Evolutionary conservation across 2,797 vertebrate genomes (phyloP).

Genomic region (Emydoidea blandingii): DNA sequence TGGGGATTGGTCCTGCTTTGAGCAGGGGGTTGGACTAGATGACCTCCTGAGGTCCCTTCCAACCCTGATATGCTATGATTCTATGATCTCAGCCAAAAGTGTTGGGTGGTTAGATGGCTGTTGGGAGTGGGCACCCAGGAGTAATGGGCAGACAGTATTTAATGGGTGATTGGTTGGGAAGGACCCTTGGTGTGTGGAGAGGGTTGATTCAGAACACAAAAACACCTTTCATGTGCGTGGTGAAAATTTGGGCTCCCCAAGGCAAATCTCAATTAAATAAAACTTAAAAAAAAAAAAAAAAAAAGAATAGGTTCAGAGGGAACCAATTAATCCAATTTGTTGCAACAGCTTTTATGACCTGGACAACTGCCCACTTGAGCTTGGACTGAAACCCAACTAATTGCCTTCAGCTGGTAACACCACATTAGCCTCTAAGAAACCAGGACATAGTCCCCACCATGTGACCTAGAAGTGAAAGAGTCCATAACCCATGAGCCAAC

Average conservation of each 20-base stretch:
- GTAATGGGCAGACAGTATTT: conserved; percentile 55
- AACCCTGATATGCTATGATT: too few species aligned
- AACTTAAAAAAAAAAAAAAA: too few species aligned
- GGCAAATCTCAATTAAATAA: conserved; percentile 23
- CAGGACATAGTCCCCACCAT: rapidly evolving
- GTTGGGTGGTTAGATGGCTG: not conserved
- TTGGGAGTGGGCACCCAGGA: not conserved
- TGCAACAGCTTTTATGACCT: conserved; percentile 63
- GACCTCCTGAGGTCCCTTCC: too few species aligned
- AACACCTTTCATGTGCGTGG: not conserved
- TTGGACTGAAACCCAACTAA: conserved; percentile 35
- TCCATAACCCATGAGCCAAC: not conserved
- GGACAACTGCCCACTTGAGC: conserved; percentile 25
- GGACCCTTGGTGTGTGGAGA: not conserved
- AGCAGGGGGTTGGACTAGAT: too few species aligned
- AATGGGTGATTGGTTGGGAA: conserved; percentile 41
- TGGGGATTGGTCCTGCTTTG: too few species aligned
- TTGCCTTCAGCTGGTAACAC: not conserved
- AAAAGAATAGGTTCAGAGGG: not conserved
- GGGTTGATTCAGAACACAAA: conserved; percentile 58
- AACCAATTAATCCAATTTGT: conserved; percentile 65
- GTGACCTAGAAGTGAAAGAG: not conserved
- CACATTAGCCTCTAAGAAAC: not conserved
- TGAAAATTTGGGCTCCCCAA: conserved; percentile 51
- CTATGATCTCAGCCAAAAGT: conserved; percentile 1